Evolutionary conservation across 1,140 invertebrate genomes (phyloP).

Genomic region (Philotrypesis tridentata): DNA sequence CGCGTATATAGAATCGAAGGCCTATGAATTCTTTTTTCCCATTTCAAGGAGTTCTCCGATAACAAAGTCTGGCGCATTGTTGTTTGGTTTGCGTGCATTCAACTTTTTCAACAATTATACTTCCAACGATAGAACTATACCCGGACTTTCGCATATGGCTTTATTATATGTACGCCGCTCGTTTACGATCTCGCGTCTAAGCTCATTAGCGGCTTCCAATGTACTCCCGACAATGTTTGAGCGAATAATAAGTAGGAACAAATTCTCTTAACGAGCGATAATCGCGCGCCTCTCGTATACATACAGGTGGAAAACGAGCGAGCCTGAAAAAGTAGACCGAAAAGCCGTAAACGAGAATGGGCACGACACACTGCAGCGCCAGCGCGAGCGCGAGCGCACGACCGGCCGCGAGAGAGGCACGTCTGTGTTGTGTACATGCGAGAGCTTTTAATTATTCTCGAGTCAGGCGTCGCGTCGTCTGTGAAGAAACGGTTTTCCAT

Average conservation of each 20-base stretch:
- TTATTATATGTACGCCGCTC: too few relatives aligned
- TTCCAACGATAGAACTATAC: too few relatives aligned
- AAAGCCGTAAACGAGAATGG: not conserved
- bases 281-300: too few relatives aligned
- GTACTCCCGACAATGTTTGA: not conserved
- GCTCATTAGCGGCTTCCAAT: not conserved
- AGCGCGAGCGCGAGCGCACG: too few relatives aligned
- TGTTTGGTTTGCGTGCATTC: not conserved
- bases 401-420: too few relatives aligned
- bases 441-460: conserved; percentile 21
- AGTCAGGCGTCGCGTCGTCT: not conserved
- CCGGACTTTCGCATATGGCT: not conserved
- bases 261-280: not conserved
- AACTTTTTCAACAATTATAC: too few relatives aligned
- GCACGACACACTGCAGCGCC: not conserved
- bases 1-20: not conserved
- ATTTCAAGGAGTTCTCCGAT: not conserved
- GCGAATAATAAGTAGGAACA: not conserved
- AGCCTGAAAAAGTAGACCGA: conserved; percentile 1
- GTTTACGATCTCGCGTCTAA: not conserved
- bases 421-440: not conserved
- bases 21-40: not conserved
- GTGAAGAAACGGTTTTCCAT: not conserved
- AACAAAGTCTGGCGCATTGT: not conserved
- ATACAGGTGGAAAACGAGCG: not conserved